Evolutionary conservation across 2,888 invertebrate genomes (phyloP), one percentile per base, ranked within the genome.

Genomic region (Agonopterix subpropinquella): DNA sequence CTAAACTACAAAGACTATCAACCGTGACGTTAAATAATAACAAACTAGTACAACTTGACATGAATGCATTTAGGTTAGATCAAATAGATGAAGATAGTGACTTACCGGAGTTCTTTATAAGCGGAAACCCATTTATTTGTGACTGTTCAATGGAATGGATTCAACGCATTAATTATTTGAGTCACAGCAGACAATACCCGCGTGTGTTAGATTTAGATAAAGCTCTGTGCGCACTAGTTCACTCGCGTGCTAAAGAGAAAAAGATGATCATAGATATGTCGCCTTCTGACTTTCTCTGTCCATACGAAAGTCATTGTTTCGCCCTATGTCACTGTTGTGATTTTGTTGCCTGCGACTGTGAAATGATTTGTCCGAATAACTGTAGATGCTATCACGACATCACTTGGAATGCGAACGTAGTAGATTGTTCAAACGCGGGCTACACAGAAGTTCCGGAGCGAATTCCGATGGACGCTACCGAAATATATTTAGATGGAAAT

Each of bases 61-160:
- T 94, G 65, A 91, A 92, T 55, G 93, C 95, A 46, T 89, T 95
- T 62, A 91, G 92, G 73, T 80, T 94, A 70, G 91, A 91, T 70
- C 89, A 91, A 62, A 90, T 93, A 59, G 88, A 91, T 54, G 90
- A 91, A 70, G 90, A 92, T 71, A 93, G 92, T 66, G 92, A 93
- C 64, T 84, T 94, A 68, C 94, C 95, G 41, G 92, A 93, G 76
- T 94, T 96, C 80, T 94, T 92, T 80, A 91, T 96, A 72, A 94
- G 94, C 54, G 92, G 92, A 65, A 96, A 96, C 89, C 95, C 96
- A 52, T 93, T 95, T 77, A 90, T 93, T 68, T 96, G 96, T 83
- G 94, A 95, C 80, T 96, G 96, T 84, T 92, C 92, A 65, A 94
- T 95, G 94, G 95, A 95, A 82, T 96, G 96, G 95, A 83, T 95